Percentiles rank a stretch among this genome's conserved stretches.
phyloP scores from a whole-genome alignment of 2,797 vertebrate species.

The Hoplostethus mediterraneus region DNA sequence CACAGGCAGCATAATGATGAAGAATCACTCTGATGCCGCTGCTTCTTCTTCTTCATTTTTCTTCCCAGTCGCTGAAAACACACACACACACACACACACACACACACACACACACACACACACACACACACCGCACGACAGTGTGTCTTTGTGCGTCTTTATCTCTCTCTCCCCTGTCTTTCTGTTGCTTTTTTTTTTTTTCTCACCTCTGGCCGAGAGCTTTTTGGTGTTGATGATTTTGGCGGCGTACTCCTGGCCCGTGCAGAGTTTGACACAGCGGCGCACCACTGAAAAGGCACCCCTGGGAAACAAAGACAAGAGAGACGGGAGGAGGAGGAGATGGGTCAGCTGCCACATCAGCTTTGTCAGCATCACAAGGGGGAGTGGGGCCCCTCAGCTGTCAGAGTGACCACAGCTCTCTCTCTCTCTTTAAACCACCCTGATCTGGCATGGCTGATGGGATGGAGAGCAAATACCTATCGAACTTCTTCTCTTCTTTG shows the following conservation, averaged over 20 bases:
- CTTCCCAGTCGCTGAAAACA: constrained; percentile 4
- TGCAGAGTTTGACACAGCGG: constrained; percentile 96
- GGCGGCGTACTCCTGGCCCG: constrained; percentile 94
- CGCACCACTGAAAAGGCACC: constrained; percentile 97
- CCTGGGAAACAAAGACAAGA: constrained; percentile 79
- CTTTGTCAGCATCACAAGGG: constrained; percentile 57
- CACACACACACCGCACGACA: background rate
- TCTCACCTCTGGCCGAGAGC: constrained; percentile 95
- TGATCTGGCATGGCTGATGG: constrained; percentile 31
- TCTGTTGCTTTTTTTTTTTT: too few species aligned
- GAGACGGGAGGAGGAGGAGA: constrained; percentile 32
- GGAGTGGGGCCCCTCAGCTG: constrained; percentile 14
- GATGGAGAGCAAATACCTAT: too few species aligned
- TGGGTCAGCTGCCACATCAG: constrained; percentile 47
- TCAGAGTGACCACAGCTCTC: constrained; percentile 30
- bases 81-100: too few species aligned
- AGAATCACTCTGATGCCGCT: constrained; percentile 37
- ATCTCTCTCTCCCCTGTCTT: background rate
- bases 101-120: background rate
- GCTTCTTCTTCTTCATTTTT: background rate
- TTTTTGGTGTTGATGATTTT: constrained; percentile 99
- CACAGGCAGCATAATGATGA: constrained; percentile 34
- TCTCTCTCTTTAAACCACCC: background rate
- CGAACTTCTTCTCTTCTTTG: too few species aligned
- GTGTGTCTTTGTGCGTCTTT: background rate